Conservation (phyloP, 2,888 invertebrate species). For the Ectemnius lituratus region DNA sequence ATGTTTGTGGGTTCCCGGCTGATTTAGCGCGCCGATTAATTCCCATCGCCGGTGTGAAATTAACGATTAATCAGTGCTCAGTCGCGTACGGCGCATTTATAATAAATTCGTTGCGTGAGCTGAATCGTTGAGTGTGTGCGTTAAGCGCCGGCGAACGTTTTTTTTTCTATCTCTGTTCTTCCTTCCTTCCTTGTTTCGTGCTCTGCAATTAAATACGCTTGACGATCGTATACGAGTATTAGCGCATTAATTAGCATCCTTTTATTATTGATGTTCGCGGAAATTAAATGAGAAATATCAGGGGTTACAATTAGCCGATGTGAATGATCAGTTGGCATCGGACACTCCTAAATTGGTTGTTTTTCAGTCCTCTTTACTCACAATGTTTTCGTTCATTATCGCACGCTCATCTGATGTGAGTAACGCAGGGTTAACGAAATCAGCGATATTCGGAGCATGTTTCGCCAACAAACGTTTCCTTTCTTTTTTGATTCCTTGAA, state of each 20-base stretch:
- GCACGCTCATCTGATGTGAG: conserved; percentile 60
- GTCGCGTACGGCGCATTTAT: neutral
- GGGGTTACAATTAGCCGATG: neutral
- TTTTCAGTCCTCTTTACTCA: neutral
- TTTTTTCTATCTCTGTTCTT: no score
- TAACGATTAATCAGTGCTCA: conserved; percentile 9
- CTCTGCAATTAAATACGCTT: neutral
- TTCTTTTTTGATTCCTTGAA: conserved; percentile 48
- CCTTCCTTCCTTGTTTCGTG: no score
- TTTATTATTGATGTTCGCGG: neutral
- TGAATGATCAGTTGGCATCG: neutral
- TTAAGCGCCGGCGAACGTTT: no score
- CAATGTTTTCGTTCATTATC: conserved; percentile 32
- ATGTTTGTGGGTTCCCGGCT: neutral
- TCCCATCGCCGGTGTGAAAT: conserved; percentile 12
- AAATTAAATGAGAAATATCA: neutral
- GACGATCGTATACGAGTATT: neutral
- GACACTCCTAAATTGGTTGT: neutral
- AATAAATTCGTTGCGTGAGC: neutral
- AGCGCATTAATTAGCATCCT: neutral
- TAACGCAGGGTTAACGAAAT: conserved; percentile 50
- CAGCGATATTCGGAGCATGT: conserved; percentile 63
- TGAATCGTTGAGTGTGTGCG: neutral
- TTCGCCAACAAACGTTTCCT: conserved; percentile 60
- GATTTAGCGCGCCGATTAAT: conserved; percentile 14